Evolutionary conservation across 23 tunicate genomes (phyloP).

Genomic region (Trididemnum clinides): DNA sequence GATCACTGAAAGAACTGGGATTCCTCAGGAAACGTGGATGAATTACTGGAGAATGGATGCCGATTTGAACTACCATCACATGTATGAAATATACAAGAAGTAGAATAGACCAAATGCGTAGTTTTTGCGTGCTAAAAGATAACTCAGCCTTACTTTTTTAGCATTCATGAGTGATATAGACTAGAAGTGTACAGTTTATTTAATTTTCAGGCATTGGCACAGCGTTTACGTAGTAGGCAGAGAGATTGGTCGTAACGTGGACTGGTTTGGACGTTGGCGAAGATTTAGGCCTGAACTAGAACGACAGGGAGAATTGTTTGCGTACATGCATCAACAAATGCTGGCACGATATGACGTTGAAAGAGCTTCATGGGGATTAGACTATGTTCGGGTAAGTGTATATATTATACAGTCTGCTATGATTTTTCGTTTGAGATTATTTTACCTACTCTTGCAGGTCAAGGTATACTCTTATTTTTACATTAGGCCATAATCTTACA

Average conservation of each 20-base stretch:
- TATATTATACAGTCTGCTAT: too few species aligned
- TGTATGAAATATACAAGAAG: too few species aligned
- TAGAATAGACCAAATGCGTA: too few species aligned
- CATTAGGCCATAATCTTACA: too few species aligned
- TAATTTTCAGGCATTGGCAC: slow-evolving; percentile 76
- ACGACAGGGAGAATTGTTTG: slow-evolving; percentile 83
- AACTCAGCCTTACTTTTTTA: too few species aligned
- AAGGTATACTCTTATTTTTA: too few species aligned
- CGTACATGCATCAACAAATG: slow-evolving; percentile 89
- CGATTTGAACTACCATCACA: slow-evolving; percentile 82
- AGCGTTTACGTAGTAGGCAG: slow-evolving; percentile 57
- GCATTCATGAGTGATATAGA: too few species aligned
- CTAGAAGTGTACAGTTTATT: not conserved
- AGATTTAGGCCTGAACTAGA: slow-evolving; percentile 27
- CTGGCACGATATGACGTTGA: slow-evolving; percentile 83
- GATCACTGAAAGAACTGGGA: slow-evolving; percentile 38
- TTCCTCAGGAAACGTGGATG: slow-evolving; percentile 67
- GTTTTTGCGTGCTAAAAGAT: too few species aligned
- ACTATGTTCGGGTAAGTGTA: slow-evolving; percentile 41
- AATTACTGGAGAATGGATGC: slow-evolving; percentile 87
- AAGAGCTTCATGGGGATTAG: slow-evolving; percentile 75
- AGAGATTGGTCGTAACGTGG: slow-evolving; percentile 6
- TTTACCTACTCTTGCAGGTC: too few species aligned
- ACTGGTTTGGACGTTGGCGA: slow-evolving; percentile 64
- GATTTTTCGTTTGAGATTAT: too few species aligned